phyloP scores from a whole-genome alignment of 2,113 vertebrate species.

The Aegypius monachus region DNA sequence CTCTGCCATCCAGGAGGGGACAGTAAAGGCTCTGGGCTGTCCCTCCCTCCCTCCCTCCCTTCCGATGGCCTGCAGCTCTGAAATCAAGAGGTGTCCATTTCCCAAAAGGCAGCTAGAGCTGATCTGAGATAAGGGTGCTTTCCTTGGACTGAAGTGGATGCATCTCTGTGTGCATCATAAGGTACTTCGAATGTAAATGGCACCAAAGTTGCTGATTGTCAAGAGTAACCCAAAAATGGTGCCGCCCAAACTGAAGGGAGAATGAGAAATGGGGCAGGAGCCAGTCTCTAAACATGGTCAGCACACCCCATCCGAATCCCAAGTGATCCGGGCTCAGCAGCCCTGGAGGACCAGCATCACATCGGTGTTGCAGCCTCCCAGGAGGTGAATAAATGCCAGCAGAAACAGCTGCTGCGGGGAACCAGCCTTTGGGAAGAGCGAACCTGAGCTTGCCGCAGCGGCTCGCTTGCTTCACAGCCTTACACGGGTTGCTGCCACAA shows the following conservation, averaged over 20 bases:
- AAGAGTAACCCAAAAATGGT: background rate
- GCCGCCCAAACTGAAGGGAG: background rate
- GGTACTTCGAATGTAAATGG: background rate
- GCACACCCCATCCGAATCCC: background rate
- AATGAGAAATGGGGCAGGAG: background rate
- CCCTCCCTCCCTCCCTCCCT: background rate
- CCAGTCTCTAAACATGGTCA: background rate
- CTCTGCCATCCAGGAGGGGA: background rate
- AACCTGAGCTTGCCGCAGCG: background rate
- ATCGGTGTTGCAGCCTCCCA: accelerated
- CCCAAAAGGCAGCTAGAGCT: background rate
- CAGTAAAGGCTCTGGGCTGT: background rate
- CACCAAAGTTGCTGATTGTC: background rate
- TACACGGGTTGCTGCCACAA: background rate
- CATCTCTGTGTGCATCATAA: background rate
- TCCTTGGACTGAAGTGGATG: background rate
- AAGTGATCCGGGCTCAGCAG: background rate
- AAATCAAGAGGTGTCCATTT: background rate
- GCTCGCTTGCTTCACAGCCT: background rate
- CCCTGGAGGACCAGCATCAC: accelerated
- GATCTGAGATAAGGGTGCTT: background rate
- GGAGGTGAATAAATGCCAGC: background rate
- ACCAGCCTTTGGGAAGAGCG: background rate
- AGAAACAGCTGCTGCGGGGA: background rate
- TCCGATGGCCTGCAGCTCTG: background rate